phyloP scores from a whole-genome alignment of 53 echinoderm and acorn worm species.

The Paracentrotus lividus region DNA sequence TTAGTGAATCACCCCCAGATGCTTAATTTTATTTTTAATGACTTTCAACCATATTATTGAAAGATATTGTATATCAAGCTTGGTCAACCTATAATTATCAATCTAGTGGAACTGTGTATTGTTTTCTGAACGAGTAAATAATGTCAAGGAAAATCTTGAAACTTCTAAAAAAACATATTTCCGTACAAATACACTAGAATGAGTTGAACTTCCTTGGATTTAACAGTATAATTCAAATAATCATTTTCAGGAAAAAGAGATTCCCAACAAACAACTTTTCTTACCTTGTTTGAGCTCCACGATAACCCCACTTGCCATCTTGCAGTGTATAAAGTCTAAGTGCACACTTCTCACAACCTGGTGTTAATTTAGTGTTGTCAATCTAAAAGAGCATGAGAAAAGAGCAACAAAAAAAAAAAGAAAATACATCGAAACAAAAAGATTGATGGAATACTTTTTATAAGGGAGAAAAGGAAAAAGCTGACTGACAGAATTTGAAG shows the following conservation, averaged over 20 bases:
- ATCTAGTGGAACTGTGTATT: no score
- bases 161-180: no score
- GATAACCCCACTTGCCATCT: slow-evolving; percentile 90
- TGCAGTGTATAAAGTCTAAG: slow-evolving; percentile 80
- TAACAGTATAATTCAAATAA: no score
- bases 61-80: no score
- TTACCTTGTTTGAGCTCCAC: slow-evolving; percentile 74
- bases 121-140: no score
- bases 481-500: neutral
- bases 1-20: no score
- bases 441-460: neutral
- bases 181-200: no score
- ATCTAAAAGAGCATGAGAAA: slow-evolving; percentile 67
- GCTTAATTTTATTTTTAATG: no score
- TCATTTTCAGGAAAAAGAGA: no score
- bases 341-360: slow-evolving; percentile 81
- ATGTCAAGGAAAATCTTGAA: no score
- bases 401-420: neutral
- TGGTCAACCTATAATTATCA: neutral
- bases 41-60: no score
- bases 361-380: slow-evolving; percentile 84
- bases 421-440: neutral
- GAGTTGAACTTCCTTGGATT: no score
- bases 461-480: neutral
- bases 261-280: neutral